A percentile compares a stretch with the other conserved stretches of the same genome.
Evolutionary conservation across 1,140 invertebrate genomes (phyloP).

Genomic region (Lasioglossum albipes): DNA sequence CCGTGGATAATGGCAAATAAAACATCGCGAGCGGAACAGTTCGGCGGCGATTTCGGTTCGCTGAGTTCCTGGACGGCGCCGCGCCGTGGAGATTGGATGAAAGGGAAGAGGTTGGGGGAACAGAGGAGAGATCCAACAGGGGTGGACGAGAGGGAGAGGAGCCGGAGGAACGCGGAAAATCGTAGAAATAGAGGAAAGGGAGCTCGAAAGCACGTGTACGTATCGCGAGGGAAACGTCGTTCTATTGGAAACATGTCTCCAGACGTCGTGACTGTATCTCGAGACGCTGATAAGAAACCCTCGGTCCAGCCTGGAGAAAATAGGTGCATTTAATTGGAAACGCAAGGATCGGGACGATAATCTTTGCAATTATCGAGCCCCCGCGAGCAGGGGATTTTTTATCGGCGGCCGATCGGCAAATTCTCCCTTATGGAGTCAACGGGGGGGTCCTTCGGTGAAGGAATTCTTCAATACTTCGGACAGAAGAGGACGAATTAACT

Average conservation of each 20-base stretch:
- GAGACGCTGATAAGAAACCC: conserved; percentile 38
- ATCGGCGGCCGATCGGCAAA: too few species aligned
- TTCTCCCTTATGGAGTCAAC: too few species aligned
- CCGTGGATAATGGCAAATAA: neutral
- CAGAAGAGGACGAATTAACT: too few species aligned
- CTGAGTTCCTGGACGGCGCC: neutral
- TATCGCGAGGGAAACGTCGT: conserved; percentile 40
- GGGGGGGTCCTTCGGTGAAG: too few species aligned
- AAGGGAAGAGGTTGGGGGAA: neutral
- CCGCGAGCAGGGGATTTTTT: neutral
- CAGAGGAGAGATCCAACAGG: too few species aligned
- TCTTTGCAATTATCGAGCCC: neutral
- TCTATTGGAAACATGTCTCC: conserved; percentile 43
- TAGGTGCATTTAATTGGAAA: conserved; percentile 47
- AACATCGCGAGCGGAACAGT: neutral
- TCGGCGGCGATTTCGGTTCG: neutral
- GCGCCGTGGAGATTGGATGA: neutral
- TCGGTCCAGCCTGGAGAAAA: conserved; percentile 12
- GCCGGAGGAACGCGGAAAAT: neutral
- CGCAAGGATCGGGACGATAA: neutral
- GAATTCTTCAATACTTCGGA: too few species aligned
- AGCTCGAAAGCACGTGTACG: conserved; percentile 12
- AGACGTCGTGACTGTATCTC: conserved; percentile 37
- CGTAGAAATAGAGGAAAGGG: neutral
- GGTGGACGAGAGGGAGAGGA: too few species aligned